Base-by-base conservation (phyloP, 2,113 vertebrate species). In the Tapirus terrestris region DNA sequence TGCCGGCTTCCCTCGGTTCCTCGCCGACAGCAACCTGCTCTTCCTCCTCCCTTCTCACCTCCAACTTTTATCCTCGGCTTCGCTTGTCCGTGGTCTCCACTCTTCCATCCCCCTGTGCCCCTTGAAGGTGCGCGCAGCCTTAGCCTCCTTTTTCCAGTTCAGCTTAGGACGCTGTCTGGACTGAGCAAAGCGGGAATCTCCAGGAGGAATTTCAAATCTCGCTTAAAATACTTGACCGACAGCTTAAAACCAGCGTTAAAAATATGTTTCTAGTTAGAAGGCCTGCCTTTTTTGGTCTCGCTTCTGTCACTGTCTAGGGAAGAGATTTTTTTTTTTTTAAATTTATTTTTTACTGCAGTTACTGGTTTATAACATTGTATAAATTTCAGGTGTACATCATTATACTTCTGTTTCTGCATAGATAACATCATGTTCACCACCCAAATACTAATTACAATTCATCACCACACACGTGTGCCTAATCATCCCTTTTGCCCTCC, bases 1-100 rank as follows among this genome's bases (percentile, higher is more conserved):
- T 5, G 17, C 31, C 2, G 63, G 67, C 29, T 53, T 43, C 29
- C 58, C 43, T 14, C 0, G 51, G 23, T 8, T 56, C 16, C 70
- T 36, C 5, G 31, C 11, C 1, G 3, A 2, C 0, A 1, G 70
- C 25, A 4, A 3, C 31, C 58, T 23, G 82, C 53, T 36, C 5
- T 14, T 23, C 45, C 12, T n/a, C 14, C 36, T n/a, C 6, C 60
- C 1, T 53, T 20, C 17, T 61, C 25, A 2, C 36, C 36, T 51
- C 4, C 45, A 17, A 4, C 86, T 89, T 67, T 17, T 13, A 2
- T 43, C 43, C 36, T 51, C 5, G 27, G 7, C 61, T 45, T 65
- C 12, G 5, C 83, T 60, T 2, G 53, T 68, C 76, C 4, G 23
- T 53, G 0, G n/a, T 51, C 29, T 51, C 14, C 8, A 25, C 75